Base-by-base conservation (phyloP, 1,140 invertebrate genomes). In the Bombus turneri region DNA sequence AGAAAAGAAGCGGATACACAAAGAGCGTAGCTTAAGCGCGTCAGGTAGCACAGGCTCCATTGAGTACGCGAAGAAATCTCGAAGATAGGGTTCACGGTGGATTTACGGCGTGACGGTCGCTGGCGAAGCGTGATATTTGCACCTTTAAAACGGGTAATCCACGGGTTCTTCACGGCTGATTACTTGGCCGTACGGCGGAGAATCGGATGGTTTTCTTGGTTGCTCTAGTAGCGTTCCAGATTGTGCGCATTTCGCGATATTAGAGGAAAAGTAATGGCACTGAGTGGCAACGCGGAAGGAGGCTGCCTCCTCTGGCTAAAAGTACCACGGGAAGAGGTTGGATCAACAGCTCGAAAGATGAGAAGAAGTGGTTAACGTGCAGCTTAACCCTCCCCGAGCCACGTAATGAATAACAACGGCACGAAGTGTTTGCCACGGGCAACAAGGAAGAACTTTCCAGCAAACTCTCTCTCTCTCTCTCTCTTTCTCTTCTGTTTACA, bases 391-490 rank as follows among this genome's bases (percentile, higher is more conserved):
- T 74, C 71, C 69, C 43, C 18, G 43, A 74, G 78, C 59, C 43
- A n/a, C 69, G 57, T 81, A 85, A 85, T 81, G 83, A 85, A 85
- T 85, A 85, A 85, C 83, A 85, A 85, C 68, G 69, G 83, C 34
- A 74, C 31, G n/a, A 85, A 81, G 78, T 81, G 69, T 68, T 74
- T 79, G 83, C 68, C 31, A 73, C 57, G 43, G 43, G 43, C 59
- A 10, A 80, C 18, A 37, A 37, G 12, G 75, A 72, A 85, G 39
- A 79, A 62, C 28, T 79, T 72, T 39, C 39, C 6, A 13, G 39
- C 34, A 64, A 85, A 72, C 47, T 69, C 47, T 8, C 18, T 53
- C 47, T 18, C 41, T 43, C 47, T 53, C 47, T 53, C 47, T 53
- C 47, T 47, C 1, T 37, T 37, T 47, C 47, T 34, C 5, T n/a